Evolutionary conservation across 1,140 invertebrate species (phyloP).

Genomic region (Ericerus pela): DNA sequence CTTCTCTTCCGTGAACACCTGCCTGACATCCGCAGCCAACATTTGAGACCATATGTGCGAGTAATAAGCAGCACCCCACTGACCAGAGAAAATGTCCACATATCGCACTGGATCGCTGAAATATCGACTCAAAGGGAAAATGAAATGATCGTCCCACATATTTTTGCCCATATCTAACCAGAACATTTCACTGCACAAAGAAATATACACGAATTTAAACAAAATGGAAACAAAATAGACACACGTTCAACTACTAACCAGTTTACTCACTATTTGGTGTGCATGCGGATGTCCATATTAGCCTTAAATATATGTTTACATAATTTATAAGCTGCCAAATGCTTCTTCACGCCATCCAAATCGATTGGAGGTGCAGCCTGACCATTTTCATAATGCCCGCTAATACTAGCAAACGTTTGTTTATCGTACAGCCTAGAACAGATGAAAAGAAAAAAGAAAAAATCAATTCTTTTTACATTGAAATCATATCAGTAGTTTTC

Average conservation of each 20-base stretch:
- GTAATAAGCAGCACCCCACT: conserved; percentile 55
- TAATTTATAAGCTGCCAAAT: conserved; percentile 62
- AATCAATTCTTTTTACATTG: too few relatives aligned
- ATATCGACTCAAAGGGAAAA: conserved; percentile 52
- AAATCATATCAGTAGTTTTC: too few relatives aligned
- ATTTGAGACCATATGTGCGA: conserved; percentile 66
- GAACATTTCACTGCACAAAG: conserved; percentile 40
- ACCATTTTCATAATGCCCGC: conserved; percentile 54
- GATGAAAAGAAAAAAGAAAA: too few relatives aligned
- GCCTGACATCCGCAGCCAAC: conserved; percentile 76
- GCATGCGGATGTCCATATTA: conserved; percentile 69
- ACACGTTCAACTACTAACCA: background rate
- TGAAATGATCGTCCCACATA: conserved; percentile 61
- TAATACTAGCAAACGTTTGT: conserved; percentile 47
- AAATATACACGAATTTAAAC: conserved; percentile 1
- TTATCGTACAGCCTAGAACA: conserved; percentile 56
- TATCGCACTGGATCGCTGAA: conserved; percentile 69
- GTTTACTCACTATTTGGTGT: conserved; percentile 41
- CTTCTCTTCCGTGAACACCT: conserved; percentile 57
- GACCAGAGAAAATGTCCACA: conserved; percentile 50
- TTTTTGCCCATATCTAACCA: conserved; percentile 61
- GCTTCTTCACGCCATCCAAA: conserved; percentile 44
- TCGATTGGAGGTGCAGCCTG: conserved; percentile 49
- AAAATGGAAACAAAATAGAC: conserved; percentile 3
- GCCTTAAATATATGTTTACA: conserved; percentile 68